A percentile compares a stretch with the other conserved stretches of the same genome.
phyloP scores from a whole-genome alignment of 2,888 invertebrate genomes.

The Reticulitermes lucifugus region DNA sequence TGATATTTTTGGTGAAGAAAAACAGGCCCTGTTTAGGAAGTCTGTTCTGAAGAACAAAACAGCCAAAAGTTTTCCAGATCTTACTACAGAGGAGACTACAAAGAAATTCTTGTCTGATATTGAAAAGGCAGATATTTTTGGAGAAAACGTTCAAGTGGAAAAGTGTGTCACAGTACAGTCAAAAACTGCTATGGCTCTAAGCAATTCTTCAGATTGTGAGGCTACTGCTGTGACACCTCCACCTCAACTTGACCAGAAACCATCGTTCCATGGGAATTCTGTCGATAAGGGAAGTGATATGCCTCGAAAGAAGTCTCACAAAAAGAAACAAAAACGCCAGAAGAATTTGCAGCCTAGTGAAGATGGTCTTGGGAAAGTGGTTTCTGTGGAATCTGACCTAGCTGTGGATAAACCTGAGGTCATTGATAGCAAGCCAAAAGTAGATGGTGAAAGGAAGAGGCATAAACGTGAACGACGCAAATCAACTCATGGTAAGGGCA shows the following conservation, averaged over 20 bases:
- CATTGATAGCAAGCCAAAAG: constrained; percentile 59
- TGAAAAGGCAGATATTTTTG: constrained; percentile 46
- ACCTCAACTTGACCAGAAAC: constrained; percentile 49
- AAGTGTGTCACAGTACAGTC: constrained; percentile 44
- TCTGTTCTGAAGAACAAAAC: constrained; percentile 43
- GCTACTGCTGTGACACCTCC: constrained; percentile 63
- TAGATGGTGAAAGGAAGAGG: constrained; percentile 62
- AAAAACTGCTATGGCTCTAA: constrained; percentile 53
- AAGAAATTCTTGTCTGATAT: constrained; percentile 43
- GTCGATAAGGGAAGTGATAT: constrained; percentile 55
- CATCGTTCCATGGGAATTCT: constrained; percentile 43
- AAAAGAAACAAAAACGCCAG: constrained; percentile 85
- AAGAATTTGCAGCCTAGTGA: constrained; percentile 73
- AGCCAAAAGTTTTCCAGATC: constrained; percentile 40
- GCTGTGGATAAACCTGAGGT: constrained; percentile 55
- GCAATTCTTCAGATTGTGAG: constrained; percentile 67
- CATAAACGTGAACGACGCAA: constrained; percentile 57
- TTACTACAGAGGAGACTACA: constrained; percentile 33
- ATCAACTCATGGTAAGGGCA: constrained; percentile 56
- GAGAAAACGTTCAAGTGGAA: constrained; percentile 43
- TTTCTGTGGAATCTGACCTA: not conserved
- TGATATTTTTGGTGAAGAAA: constrained; percentile 58
- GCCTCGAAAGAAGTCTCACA: constrained; percentile 78
- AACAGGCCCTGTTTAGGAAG: constrained; percentile 48
- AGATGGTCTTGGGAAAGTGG: constrained; percentile 60